Percentiles rank a stretch among this genome's conserved stretches.
phyloP scores from a whole-genome alignment of 2,888 invertebrate species.

The Horisme vitalbata region DNA sequence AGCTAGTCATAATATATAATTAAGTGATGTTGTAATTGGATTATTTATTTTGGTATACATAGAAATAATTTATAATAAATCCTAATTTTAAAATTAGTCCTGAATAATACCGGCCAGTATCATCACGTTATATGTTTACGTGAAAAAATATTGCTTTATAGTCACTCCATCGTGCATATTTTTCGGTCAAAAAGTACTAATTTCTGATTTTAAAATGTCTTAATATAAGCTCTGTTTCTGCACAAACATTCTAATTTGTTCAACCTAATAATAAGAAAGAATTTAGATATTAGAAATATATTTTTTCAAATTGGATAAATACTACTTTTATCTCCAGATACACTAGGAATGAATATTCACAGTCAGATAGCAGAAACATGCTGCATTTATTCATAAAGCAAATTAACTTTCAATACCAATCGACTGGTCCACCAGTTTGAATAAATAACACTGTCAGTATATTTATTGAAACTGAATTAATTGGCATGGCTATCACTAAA shows the following conservation, averaged over 20 bases:
- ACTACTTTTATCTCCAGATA: too few species aligned
- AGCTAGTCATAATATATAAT: conserved; percentile 70
- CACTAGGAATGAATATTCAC: too few species aligned
- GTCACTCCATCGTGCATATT: too few species aligned
- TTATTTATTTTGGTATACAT: conserved; percentile 49
- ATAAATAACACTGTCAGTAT: conserved; percentile 27
- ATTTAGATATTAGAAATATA: too few species aligned
- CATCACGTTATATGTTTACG: conserved; percentile 1
- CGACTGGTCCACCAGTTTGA: conserved; percentile 9
- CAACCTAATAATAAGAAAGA: too few species aligned
- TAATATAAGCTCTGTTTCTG: too few species aligned
- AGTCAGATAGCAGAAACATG: background rate
- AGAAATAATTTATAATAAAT: conserved; percentile 13
- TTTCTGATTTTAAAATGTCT: too few species aligned
- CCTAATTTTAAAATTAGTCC: conserved; percentile 10
- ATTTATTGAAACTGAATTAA: conserved; percentile 38
- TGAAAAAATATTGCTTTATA: too few species aligned
- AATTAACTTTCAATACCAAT: conserved; percentile 21
- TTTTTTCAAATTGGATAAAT: too few species aligned
- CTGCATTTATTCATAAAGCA: conserved; percentile 12
- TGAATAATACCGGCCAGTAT: conserved; percentile 21
- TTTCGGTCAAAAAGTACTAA: too few species aligned
- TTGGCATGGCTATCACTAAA: conserved; percentile 39
- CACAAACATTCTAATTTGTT: too few species aligned
- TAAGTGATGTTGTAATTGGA: conserved; percentile 46